These are phyloP conservation scores for Ips typographus DNA, from an alignment of 1,140 invertebrate species.

Conservation along the genomic window DNA sequence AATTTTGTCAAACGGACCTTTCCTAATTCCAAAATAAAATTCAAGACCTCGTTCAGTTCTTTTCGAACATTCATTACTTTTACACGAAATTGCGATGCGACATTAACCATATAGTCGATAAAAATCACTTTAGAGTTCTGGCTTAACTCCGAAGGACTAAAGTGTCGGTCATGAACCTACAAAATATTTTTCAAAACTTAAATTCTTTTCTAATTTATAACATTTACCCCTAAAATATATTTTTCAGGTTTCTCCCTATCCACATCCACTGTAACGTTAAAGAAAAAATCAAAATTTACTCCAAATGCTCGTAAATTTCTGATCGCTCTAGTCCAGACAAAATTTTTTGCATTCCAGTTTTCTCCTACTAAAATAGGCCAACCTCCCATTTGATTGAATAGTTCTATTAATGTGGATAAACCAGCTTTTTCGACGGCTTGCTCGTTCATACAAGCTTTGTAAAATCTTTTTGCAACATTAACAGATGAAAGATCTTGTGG, in stretches of 20 bases:
- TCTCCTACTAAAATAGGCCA: constrained; percentile 60
- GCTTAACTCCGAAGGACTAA: constrained; percentile 6
- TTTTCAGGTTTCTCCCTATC: constrained; percentile 40
- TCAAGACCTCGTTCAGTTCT: constrained; percentile 79
- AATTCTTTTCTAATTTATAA: too few relatives aligned
- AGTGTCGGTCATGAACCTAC: neutral
- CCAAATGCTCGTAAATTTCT: constrained; percentile 44
- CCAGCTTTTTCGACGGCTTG: neutral
- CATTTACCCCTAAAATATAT: constrained; percentile 46
- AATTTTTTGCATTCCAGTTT: constrained; percentile 56
- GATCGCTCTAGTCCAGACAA: constrained; percentile 50
- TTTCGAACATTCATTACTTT: constrained; percentile 63
- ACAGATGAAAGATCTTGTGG: constrained; percentile 34
- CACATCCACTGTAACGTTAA: constrained; percentile 40
- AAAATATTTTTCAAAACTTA: neutral
- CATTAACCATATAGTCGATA: constrained; percentile 79
- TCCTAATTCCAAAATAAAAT: constrained; percentile 87
- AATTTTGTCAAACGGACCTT: constrained; percentile 60
- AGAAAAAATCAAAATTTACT: constrained; percentile 46
- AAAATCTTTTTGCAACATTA: constrained; percentile 43
- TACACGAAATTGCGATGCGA: constrained; percentile 83
- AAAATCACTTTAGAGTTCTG: constrained; percentile 52
- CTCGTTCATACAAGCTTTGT: constrained; percentile 23
- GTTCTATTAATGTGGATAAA: neutral
- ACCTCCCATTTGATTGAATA: constrained; percentile 58